phyloP scores from a whole-genome alignment of 2,888 invertebrate genomes.

The Eulithis testata region DNA sequence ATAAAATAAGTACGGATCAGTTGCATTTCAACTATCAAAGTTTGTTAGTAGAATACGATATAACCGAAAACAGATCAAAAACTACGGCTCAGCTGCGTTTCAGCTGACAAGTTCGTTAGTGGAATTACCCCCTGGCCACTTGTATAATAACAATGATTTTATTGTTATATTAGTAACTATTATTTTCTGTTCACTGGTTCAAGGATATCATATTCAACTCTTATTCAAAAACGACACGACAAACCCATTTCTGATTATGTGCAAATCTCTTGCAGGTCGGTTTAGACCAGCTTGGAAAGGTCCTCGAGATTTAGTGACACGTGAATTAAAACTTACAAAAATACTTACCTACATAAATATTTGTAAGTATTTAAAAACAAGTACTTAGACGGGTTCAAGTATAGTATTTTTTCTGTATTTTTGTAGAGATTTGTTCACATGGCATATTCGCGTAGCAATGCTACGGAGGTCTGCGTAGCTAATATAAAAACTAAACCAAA shows the following conservation, averaged over 20 bases:
- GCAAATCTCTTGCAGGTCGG: background rate
- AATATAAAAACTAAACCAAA: background rate
- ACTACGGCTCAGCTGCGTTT: too few relatives aligned
- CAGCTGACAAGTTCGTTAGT: too few relatives aligned
- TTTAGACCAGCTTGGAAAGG: background rate
- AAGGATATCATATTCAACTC: conserved; percentile 1
- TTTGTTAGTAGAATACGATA: too few relatives aligned
- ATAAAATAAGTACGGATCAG: too few relatives aligned
- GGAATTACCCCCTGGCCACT: conserved; percentile 16
- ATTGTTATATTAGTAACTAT: conserved; percentile 17
- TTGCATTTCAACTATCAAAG: too few relatives aligned
- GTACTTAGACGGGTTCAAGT: too few relatives aligned
- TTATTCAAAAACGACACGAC: background rate
- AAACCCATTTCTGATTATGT: background rate
- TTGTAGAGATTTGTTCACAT: conserved; percentile 1
- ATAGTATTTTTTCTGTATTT: background rate
- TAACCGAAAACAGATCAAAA: too few relatives aligned
- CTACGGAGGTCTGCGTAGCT: conserved; percentile 19
- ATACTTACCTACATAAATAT: too few relatives aligned
- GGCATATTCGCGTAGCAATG: conserved; percentile 13
- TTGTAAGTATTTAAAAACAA: too few relatives aligned
- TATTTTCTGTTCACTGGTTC: conserved; percentile 7
- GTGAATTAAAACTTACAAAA: too few relatives aligned
- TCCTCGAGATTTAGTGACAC: too few relatives aligned
- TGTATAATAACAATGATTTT: conserved; percentile 33